These are phyloP conservation scores for Troilus luridus DNA, from an alignment of 2,888 invertebrate genomes.

Conservation along the genomic window DNA sequence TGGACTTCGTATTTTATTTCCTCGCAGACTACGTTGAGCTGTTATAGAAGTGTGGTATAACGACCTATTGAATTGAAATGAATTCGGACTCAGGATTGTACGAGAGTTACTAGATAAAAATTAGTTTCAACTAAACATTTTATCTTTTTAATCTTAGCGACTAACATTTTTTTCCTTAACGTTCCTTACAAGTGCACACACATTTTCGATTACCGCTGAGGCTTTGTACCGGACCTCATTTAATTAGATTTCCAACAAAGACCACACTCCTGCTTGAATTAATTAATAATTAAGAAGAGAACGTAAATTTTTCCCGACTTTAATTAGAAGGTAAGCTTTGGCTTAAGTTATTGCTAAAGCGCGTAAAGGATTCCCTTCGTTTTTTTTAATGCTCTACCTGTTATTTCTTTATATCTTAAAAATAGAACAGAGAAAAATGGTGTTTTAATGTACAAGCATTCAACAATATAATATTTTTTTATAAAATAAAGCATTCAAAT, in stretches of 20 bases:
- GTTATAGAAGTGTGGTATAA: too few relatives aligned
- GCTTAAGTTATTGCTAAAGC: background rate
- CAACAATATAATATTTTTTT: too few relatives aligned
- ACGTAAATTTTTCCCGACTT: background rate
- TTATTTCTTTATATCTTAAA: too few relatives aligned
- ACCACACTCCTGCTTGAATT: background rate
- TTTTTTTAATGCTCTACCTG: background rate
- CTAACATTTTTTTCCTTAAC: background rate
- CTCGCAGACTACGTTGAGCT: too few relatives aligned
- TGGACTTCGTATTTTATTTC: too few relatives aligned
- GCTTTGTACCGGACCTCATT: conserved; percentile 23
- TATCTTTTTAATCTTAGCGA: background rate
- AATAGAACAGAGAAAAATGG: too few relatives aligned
- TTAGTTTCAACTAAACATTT: background rate
- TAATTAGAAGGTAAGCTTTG: conserved; percentile 40
- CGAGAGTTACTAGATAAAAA: background rate
- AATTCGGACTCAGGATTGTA: too few relatives aligned
- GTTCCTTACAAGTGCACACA: background rate
- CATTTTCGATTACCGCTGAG: background rate
- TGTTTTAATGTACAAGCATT: too few relatives aligned
- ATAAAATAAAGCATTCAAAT: too few relatives aligned
- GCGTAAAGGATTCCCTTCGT: background rate
- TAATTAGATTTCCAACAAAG: conserved; percentile 29
- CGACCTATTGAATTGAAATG: too few relatives aligned
- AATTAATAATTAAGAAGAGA: conserved; percentile 32